These are phyloP conservation scores for Poecile montanus DNA, from an alignment of 2,797 vertebrate genomes.

Conservation along the genomic window DNA sequence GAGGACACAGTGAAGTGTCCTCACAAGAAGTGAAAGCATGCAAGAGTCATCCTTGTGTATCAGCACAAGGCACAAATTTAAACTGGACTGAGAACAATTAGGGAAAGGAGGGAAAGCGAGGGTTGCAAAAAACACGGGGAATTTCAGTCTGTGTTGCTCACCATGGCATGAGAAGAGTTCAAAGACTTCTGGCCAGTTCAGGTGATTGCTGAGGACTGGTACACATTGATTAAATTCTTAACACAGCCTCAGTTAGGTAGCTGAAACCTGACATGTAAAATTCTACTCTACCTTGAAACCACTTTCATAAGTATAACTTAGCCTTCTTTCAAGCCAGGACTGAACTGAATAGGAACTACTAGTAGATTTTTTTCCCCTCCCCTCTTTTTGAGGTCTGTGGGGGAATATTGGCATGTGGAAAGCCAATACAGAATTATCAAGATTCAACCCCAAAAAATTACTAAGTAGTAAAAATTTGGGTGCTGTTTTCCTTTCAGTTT, in stretches of 20 bases:
- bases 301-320: background rate
- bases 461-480: background rate
- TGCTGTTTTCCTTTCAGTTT: background rate
- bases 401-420: background rate
- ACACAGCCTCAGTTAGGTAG: background rate
- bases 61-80: background rate
- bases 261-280: background rate
- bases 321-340: background rate
- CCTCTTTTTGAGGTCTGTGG: background rate
- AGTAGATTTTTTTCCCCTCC: background rate
- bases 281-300: background rate
- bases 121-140: background rate
- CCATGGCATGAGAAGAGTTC: background rate
- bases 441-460: background rate
- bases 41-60: background rate
- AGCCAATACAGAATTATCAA: background rate
- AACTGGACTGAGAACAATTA: background rate
- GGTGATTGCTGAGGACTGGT: background rate
- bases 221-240: background rate
- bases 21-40: background rate
- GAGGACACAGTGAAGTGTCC: background rate
- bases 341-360: background rate
- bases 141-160: background rate
- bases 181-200: background rate
- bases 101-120: background rate